Base-by-base conservation (phyloP, 2,113 vertebrate genomes). In the Origma solitaria region DNA sequence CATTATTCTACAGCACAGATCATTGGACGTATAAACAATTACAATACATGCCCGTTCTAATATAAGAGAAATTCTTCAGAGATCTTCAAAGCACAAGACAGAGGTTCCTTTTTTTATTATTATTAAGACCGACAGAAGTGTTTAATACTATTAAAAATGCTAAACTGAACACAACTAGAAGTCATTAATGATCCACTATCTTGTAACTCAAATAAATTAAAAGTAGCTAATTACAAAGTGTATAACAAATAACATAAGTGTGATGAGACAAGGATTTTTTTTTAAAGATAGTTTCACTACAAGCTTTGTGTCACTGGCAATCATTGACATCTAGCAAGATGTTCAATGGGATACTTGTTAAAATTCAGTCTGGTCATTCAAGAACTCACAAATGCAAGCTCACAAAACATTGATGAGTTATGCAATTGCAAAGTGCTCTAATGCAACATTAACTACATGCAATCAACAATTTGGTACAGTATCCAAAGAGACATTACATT, bases 391-490 rank as follows among this genome's bases (percentile, higher is more conserved):
- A 96, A 97, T 95, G 98, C 97, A 98, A 99, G 99, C 98, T 99
- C 98, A 98, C 98, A 97, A 98, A 97, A 98, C 98, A 98, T 97
- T 90, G 96, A 98, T 98, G 98, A 98, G 97, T 98, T 97, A 98
- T 98, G 98, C 98, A 98, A 98, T 94, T 98, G 98, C 98, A 98
- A 98, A 98, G 98, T 98, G 98, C 98, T 98, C 98, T 98, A 98
- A 98, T 98, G 98, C 98, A 99, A 98, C 98, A 97, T 98, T 98
- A 98, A 98, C 98, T 97, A 98, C 98, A 99, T 98, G 97, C 98
- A 98, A 97, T 96, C 98, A 98, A 98, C 98, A 83, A 97, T 98
- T 98, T 98, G 97, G 97, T 98, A 98, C 97, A 97, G 97, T 97
- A 97, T 98, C 96, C 96, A 97, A 97, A 98, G 93, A 98, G 97